Evolutionary conservation across 2,113 vertebrate genomes (phyloP).

Genomic region (Rhinolophus ferrumequinum): DNA sequence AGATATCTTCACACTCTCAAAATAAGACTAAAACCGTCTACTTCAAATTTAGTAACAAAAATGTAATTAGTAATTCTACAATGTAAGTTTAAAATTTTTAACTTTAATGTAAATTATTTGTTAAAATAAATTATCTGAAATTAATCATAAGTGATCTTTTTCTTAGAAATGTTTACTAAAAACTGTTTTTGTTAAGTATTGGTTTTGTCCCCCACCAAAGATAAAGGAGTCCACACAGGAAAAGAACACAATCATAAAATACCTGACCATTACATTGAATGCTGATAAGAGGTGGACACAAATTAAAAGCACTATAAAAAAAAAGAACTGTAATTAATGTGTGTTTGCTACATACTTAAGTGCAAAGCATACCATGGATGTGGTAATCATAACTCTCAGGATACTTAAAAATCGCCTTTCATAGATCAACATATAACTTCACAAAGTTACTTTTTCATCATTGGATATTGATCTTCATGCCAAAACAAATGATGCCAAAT

Average conservation of each 20-base stretch:
- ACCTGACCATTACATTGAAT: neutral
- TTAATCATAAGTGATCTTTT: neutral
- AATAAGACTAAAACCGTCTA: neutral
- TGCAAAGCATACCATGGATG: neutral
- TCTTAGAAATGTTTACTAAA: constrained; percentile 1
- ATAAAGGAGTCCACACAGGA: constrained; percentile 9
- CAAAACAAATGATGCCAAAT: constrained; percentile 24
- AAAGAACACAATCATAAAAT: neutral
- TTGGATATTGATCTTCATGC: neutral
- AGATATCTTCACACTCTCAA: constrained; percentile 88
- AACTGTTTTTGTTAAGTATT: neutral
- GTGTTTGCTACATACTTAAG: neutral
- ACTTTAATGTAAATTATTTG: neutral
- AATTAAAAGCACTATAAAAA: neutral
- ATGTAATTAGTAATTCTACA: neutral
- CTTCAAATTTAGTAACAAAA: constrained; percentile 51
- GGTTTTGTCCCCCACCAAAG: neutral
- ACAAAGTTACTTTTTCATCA: constrained; percentile 15
- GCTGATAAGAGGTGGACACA: neutral
- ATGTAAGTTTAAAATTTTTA: neutral
- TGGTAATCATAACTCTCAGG: neutral
- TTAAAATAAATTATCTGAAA: constrained; percentile 17
- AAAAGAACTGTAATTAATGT: neutral
- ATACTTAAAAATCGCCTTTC: constrained; percentile 17
- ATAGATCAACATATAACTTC: neutral